These are phyloP conservation scores for Meandrina meandrites DNA, from an alignment of 92 coral and sea anemone genomes.

Conservation along the genomic window DNA sequence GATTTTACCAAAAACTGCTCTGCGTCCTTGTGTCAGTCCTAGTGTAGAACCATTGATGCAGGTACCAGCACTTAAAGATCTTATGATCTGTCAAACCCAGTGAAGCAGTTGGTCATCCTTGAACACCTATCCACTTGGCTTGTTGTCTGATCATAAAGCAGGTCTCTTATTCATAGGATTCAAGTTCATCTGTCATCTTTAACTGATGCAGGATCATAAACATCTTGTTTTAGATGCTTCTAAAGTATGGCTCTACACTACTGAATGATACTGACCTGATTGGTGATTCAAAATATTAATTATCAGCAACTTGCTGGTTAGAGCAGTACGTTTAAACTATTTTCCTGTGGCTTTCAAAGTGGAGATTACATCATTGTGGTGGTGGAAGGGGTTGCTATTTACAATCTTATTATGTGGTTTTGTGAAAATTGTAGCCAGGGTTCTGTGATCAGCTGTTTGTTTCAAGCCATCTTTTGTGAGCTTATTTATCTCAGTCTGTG, in stretches of 20 bases:
- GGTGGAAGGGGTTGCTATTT: neutral
- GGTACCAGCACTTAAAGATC: neutral
- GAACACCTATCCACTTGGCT: conserved; percentile 16
- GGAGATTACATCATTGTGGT: conserved; percentile 30
- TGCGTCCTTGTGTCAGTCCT: conserved; percentile 10
- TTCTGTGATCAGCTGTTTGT: neutral
- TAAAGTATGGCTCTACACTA: neutral
- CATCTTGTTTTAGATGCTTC: neutral
- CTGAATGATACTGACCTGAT: neutral
- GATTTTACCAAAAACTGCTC: neutral
- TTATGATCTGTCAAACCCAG: neutral
- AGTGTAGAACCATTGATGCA: neutral
- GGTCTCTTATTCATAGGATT: conserved; percentile 24
- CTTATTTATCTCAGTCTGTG: neutral
- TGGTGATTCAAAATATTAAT: neutral
- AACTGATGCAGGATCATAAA: neutral
- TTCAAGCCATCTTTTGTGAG: neutral
- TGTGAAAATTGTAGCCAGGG: neutral
- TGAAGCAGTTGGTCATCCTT: neutral
- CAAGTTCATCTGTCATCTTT: neutral
- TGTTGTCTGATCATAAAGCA: conserved; percentile 9
- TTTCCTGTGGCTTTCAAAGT: conserved; percentile 41
- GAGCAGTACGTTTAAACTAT: neutral
- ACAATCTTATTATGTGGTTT: neutral
- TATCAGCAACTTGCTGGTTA: neutral